These are phyloP conservation scores for Chlorocebus sabaeus DNA, from an alignment of 2,113 vertebrate species.

Conservation along the genomic window DNA sequence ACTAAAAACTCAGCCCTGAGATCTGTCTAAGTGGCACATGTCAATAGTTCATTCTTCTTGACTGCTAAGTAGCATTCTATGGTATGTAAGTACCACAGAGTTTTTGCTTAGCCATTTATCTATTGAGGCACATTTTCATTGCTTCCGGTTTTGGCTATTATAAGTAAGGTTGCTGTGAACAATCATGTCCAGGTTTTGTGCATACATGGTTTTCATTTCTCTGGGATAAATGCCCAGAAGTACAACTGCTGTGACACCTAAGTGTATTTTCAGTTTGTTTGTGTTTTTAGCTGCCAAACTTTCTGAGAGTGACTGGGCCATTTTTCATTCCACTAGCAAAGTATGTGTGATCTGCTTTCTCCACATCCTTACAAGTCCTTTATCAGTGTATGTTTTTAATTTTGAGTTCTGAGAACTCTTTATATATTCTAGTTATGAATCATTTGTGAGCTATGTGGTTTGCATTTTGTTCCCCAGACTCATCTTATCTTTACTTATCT, in stretches of 20 bases:
- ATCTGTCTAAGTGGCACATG: not conserved
- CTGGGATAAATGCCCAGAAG: not conserved
- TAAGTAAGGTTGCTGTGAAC: not conserved
- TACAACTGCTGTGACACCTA: not conserved
- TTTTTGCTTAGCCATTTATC: not conserved
- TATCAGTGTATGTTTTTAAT: not conserved
- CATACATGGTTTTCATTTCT: not conserved
- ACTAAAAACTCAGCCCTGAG: not conserved
- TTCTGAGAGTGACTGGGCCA: not conserved
- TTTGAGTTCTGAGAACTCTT: not conserved
- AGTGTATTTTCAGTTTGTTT: not conserved
- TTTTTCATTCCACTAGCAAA: not conserved
- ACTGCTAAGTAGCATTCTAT: not conserved
- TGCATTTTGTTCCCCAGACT: not conserved
- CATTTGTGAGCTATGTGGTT: not conserved
- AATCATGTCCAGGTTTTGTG: not conserved
- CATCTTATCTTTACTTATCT: not conserved
- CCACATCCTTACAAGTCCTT: not conserved
- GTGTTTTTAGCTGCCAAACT: not conserved
- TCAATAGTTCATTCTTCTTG: not conserved
- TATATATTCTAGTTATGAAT: not conserved
- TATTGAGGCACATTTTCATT: not conserved
- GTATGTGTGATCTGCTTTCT: not conserved
- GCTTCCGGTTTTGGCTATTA: not conserved
- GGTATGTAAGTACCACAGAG: not conserved